phyloP scores from a whole-genome alignment of 2,888 invertebrate genomes.

The Nebria brevicollis region DNA sequence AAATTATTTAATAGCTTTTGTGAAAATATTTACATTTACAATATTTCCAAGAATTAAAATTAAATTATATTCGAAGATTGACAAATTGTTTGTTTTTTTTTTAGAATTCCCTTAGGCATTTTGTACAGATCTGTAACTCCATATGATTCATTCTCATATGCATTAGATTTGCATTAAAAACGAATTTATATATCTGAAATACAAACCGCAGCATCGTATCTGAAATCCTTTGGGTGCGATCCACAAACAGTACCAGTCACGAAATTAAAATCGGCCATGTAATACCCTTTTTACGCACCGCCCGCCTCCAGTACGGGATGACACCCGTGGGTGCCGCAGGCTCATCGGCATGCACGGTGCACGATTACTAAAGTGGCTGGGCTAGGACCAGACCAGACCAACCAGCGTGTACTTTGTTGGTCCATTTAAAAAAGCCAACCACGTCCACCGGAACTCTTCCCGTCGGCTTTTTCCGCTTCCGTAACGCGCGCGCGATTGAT shows the following conservation, averaged over 20 bases:
- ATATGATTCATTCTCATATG: no score
- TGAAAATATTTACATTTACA: no score
- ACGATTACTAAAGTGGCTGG: not conserved
- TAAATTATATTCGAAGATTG: no score
- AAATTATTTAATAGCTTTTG: no score
- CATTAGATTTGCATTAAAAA: not conserved
- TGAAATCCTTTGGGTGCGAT: not conserved
- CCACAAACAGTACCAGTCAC: not conserved
- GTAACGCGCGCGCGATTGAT: not conserved
- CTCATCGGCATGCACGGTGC: not conserved
- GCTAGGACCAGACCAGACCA: not conserved
- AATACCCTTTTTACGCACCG: not conserved
- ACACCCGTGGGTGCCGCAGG: not conserved
- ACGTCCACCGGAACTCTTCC: conserved; percentile 1
- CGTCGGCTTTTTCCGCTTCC: conserved; percentile 1
- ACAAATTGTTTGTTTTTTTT: no score
- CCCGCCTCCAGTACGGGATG: not conserved
- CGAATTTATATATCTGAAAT: not conserved
- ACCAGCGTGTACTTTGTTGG: not conserved
- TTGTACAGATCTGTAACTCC: no score
- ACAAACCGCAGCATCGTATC: not conserved
- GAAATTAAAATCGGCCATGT: not conserved
- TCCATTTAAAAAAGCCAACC: not conserved
- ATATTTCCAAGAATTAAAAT: no score
- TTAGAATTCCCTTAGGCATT: no score